Evolutionary conservation across 35 echinoderm and acorn worm genomes (phyloP), one percentile per base, ranked within the genome.

Genomic region (Apostichopus japonicus): DNA sequence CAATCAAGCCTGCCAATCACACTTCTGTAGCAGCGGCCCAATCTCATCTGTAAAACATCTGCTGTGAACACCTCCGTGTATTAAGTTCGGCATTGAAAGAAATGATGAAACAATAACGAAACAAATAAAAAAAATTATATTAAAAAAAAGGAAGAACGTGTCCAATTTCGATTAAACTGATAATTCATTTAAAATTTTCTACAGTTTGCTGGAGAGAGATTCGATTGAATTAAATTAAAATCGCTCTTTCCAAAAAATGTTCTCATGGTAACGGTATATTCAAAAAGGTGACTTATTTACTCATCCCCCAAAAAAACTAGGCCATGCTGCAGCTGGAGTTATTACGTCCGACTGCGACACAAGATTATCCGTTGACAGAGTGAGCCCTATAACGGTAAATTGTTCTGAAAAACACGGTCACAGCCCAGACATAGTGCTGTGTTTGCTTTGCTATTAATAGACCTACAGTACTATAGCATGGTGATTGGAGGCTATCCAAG

Each of bases 151-250:
- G 25, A 83, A 2, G 79, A 54, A 54, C 79, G 54, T 83, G 51
- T 83, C 33, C 27, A 83, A 54, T 83, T 83, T 83, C 79, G 54
- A 83, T 56, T 83, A 83, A 83, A 54, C 44, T 10, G 10, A 54
- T 44, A 54, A 54, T 83, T 83, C 33, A 83, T 83, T 10, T 83
- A 15, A 67, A 11, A 67, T 11, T 67, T 67, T 67, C 63, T 67
- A 67, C 11, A 19, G 19, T 19, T 67, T 10, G 63, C 63, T 10
- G 63, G 11, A 67, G 11, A 44, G 33, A 19, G 63, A 67, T 67
- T 4, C 63, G 63, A 67, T 10, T 17, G 14, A 67, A 67, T 67
- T 67, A 15, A 67, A 15, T 67, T 67, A 8, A 67, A 9, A 19
- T 67, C 63, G 63, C 63, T 15, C 63, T 10, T 2, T 67, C 0